phyloP scores from a whole-genome alignment of 2,888 invertebrate species.

The Chalcosyrphus nemorum region DNA sequence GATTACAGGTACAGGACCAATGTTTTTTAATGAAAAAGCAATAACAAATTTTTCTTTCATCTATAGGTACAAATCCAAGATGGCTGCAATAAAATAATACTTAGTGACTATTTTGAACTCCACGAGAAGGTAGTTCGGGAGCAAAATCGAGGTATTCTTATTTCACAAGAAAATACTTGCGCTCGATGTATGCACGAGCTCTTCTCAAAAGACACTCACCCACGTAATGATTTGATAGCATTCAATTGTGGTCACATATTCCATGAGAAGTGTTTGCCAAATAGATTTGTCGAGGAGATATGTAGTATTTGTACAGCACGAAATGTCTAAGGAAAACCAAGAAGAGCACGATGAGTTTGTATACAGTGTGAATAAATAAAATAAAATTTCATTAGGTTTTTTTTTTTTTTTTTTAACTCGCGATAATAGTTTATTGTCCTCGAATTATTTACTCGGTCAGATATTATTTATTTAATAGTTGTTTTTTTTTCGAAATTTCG shows the following conservation, averaged over 20 bases:
- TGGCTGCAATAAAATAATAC: slow-evolving; percentile 94
- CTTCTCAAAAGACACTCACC: slow-evolving; percentile 87
- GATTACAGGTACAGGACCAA: slow-evolving; percentile 89
- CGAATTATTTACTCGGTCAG: slow-evolving; percentile 10
- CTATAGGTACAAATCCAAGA: slow-evolving; percentile 91
- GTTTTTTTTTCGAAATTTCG: slow-evolving; percentile 10
- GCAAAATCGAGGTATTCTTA: slow-evolving; percentile 90
- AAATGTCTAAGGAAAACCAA: slow-evolving; percentile 16
- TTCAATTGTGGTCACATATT: slow-evolving; percentile 96
- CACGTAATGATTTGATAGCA: slow-evolving; percentile 88
- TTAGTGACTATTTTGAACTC: slow-evolving; percentile 93
- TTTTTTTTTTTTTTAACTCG: slow-evolving; percentile 32
- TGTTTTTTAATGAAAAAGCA: too few relatives aligned
- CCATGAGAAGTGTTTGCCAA: slow-evolving; percentile 91
- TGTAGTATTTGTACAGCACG: slow-evolving; percentile 75
- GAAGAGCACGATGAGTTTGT: slow-evolving; percentile 23
- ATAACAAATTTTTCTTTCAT: too few relatives aligned
- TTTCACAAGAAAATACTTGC: slow-evolving; percentile 89
- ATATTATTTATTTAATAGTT: slow-evolving; percentile 3
- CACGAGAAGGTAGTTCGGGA: slow-evolving; percentile 90
- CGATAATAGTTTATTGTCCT: slow-evolving; percentile 16
- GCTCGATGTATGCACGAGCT: slow-evolving; percentile 90
- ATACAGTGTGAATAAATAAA: slow-evolving; percentile 65
- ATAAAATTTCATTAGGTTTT: neutral
- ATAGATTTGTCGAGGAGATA: slow-evolving; percentile 72